These are phyloP conservation scores for Geococcyx californianus DNA, from an alignment of 2,113 vertebrate species.

Conservation along the genomic window DNA sequence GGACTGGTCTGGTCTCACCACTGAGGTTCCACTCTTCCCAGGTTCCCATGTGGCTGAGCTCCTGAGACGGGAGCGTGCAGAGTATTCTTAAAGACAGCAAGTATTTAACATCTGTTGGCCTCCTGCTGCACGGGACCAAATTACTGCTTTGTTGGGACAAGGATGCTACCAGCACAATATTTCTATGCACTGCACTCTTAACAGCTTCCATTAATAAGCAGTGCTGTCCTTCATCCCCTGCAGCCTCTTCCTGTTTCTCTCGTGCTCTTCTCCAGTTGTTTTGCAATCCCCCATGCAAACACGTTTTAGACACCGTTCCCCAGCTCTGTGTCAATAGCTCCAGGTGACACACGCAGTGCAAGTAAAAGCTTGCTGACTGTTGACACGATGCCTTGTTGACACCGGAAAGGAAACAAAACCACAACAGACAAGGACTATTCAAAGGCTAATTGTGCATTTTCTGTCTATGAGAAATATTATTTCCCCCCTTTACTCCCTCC, in stretches of 20 bases:
- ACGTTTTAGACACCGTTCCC: background rate
- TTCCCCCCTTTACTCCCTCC: background rate
- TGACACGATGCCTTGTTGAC: slow-evolving; percentile 5
- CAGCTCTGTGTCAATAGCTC: background rate
- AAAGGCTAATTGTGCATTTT: background rate
- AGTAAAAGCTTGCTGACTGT: slow-evolving; percentile 26
- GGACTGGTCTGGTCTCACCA: background rate
- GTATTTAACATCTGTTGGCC: background rate
- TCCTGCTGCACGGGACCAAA: background rate
- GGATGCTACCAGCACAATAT: background rate
- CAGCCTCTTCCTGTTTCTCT: background rate
- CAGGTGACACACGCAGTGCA: background rate
- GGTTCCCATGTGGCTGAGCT: background rate
- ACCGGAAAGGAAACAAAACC: background rate
- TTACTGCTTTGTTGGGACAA: background rate
- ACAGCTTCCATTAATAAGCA: background rate
- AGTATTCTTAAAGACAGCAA: background rate
- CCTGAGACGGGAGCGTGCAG: background rate
- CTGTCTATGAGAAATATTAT: background rate
- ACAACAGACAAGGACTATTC: background rate
- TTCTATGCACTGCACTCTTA: background rate
- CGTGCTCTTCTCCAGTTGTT: background rate
- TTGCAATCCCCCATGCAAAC: background rate
- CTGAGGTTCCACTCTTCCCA: background rate
- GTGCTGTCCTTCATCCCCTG: background rate